Conservation (phyloP, 1,140 invertebrate genomes). For the Rhagoletis pomonella region DNA sequence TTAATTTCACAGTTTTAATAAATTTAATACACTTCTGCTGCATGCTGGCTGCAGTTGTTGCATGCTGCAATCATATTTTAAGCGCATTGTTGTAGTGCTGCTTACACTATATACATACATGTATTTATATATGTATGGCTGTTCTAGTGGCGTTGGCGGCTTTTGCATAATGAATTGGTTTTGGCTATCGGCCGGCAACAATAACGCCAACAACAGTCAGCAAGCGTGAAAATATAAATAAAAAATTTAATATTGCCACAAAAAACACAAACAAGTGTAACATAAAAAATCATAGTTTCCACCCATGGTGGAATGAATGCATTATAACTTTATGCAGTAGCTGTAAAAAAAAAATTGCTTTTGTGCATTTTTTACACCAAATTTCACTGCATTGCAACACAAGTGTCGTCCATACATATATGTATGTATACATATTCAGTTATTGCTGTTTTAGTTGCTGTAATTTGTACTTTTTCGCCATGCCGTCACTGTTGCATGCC, state of each 20-base stretch:
- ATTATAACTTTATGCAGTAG: not conserved
- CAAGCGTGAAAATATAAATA: not conserved
- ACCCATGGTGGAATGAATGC: not conserved
- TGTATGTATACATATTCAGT: no score
- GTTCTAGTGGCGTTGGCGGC: not conserved
- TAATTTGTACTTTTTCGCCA: not conserved
- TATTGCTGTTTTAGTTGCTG: not conserved
- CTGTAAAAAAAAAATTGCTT: not conserved
- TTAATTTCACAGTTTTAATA: slow-evolving; percentile 1
- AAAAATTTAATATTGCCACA: not conserved
- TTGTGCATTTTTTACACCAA: not conserved
- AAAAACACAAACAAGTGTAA: not conserved
- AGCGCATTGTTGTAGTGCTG: no score
- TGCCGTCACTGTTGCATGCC: slow-evolving; percentile 2
- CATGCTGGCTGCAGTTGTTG: not conserved
- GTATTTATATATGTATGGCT: not conserved
- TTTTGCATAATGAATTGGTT: slow-evolving; percentile 25
- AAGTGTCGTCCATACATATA: not conserved
- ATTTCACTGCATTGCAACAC: slow-evolving; percentile 5
- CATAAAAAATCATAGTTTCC: not conserved
- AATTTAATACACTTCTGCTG: not conserved
- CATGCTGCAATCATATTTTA: not conserved
- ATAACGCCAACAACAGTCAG: not conserved
- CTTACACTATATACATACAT: not conserved
- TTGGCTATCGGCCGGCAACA: not conserved